These are phyloP conservation scores for Lutjanus erythropterus DNA, from an alignment of 2,113 vertebrate species.

Conservation along the genomic window DNA sequence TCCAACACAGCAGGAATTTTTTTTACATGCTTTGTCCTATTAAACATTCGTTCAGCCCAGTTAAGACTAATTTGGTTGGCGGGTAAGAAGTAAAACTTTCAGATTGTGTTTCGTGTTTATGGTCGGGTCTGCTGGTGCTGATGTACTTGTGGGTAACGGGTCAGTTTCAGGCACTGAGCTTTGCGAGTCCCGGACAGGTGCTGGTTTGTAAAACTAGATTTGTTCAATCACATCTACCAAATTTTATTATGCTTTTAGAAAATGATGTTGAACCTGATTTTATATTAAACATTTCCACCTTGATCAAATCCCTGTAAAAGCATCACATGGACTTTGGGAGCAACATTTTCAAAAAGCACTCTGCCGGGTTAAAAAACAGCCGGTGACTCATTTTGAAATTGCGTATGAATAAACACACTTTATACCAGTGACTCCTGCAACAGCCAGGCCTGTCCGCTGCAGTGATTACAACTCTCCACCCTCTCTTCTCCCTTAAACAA, in stretches of 20 bases:
- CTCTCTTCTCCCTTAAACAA: slow-evolving; percentile 17
- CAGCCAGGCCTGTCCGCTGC: not conserved
- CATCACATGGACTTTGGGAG: not conserved
- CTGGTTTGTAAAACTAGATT: not conserved
- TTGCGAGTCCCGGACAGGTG: not conserved
- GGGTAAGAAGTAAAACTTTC: not conserved
- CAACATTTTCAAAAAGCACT: slow-evolving; percentile 24
- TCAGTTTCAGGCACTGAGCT: not conserved
- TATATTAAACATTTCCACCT: not conserved
- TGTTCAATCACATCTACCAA: not conserved
- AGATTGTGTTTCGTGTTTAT: not conserved
- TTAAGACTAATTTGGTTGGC: not conserved
- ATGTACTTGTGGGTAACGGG: not conserved
- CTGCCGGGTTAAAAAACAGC: slow-evolving; percentile 6
- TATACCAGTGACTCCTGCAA: not conserved
- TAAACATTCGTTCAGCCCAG: not conserved
- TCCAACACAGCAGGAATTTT: not conserved
- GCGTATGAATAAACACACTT: slow-evolving; percentile 28
- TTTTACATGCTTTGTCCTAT: not conserved
- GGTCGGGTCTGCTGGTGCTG: not conserved
- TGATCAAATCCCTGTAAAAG: not conserved
- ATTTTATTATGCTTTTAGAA: not conserved
- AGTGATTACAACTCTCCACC: slow-evolving; percentile 45
- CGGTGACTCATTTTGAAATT: slow-evolving; percentile 36
- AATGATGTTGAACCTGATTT: not conserved